Evolutionary conservation across 2,113 vertebrate species (phyloP).

Genomic region (Erythrolamprus reginae): DNA sequence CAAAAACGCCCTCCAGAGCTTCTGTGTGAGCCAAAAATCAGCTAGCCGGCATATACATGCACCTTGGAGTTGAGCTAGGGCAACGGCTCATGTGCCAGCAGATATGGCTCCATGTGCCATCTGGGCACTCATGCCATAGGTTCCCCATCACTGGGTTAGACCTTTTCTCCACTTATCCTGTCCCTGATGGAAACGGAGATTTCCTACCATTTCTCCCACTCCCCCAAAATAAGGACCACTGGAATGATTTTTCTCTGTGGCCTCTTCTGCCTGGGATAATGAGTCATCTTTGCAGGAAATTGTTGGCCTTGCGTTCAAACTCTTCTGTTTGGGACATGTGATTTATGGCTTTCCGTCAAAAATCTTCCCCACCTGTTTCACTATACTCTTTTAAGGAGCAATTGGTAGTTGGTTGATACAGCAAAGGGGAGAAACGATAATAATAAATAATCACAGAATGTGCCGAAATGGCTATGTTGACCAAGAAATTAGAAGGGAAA

Average conservation of each 20-base stretch:
- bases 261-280: background rate
- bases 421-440: too few species aligned
- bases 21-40: too few species aligned
- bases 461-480: too few species aligned
- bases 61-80: too few species aligned
- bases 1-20: too few species aligned
- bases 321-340: background rate
- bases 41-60: too few species aligned
- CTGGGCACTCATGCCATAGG: too few species aligned
- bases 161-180: background rate
- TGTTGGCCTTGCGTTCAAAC: background rate
- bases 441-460: too few species aligned
- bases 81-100: too few species aligned
- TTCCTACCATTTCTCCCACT: rapidly evolving
- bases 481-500: too few species aligned
- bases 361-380: background rate
- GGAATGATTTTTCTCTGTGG: background rate
- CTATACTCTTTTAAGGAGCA: background rate
- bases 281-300: background rate
- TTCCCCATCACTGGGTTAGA: too few species aligned
- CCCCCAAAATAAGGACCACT: background rate
- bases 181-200: background rate
- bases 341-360: background rate
- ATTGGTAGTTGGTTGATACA: background rate
- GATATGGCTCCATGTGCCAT: too few species aligned